Conservation (phyloP, 1,140 invertebrate genomes). For the Drosophila takahashii region DNA sequence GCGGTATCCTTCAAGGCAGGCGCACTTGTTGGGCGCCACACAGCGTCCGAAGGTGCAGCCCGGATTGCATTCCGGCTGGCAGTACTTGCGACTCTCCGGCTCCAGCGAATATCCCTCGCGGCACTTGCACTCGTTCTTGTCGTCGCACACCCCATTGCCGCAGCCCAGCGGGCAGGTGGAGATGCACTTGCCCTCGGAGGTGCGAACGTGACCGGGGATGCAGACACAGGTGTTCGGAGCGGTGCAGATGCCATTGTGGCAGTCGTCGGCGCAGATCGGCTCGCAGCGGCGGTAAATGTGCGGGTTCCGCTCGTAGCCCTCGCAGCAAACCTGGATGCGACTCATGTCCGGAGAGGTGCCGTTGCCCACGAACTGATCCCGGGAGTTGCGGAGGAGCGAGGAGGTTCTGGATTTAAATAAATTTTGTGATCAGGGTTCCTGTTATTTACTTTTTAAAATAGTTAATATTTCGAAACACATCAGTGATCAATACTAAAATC, state of each 20-base stretch:
- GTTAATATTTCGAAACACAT: no score
- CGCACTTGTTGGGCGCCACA: constrained; percentile 86
- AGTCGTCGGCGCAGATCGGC: constrained; percentile 86
- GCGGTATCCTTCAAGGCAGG: constrained; percentile 85
- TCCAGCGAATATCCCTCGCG: constrained; percentile 87
- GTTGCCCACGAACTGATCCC: constrained; percentile 85
- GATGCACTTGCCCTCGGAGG: constrained; percentile 72
- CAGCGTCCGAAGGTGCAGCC: constrained; percentile 87
- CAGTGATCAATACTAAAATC: no score
- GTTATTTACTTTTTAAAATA: no score
- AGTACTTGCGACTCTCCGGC: constrained; percentile 84
- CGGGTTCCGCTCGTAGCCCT: constrained; percentile 87
- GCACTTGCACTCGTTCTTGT: constrained; percentile 86
- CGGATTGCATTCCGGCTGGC: constrained; percentile 86
- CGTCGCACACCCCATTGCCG: constrained; percentile 85
- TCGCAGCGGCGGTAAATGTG: constrained; percentile 86
- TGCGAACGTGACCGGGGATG: constrained; percentile 86
- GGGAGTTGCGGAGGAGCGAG: constrained; percentile 81
- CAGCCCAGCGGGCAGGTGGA: constrained; percentile 82
- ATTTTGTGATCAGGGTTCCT: no score
- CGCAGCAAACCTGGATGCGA: constrained; percentile 87
- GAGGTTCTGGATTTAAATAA: constrained; percentile 32
- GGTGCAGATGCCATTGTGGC: constrained; percentile 87
- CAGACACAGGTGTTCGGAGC: constrained; percentile 87
- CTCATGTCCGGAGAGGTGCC: constrained; percentile 87